phyloP scores from a whole-genome alignment of 2,888 invertebrate genomes.

The Phyto melanocephala region DNA sequence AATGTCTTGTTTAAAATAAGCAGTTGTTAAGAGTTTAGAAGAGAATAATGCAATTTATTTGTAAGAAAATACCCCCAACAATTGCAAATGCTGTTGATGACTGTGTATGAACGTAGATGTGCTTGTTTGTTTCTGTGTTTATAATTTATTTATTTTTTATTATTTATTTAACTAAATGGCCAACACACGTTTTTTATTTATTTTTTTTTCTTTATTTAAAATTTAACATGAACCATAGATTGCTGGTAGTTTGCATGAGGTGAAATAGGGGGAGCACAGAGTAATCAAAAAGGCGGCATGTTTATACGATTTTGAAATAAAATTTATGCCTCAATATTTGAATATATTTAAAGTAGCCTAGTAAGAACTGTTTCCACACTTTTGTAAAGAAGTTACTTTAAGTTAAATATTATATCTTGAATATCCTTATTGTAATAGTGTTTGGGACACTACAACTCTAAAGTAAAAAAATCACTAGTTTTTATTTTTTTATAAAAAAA shows the following conservation, averaged over 20 bases:
- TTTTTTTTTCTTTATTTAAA: slow-evolving; percentile 3
- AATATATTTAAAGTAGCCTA: too few relatives aligned
- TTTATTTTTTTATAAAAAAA: slow-evolving; percentile 23
- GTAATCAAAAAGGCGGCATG: too few relatives aligned
- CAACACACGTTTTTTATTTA: slow-evolving; percentile 54
- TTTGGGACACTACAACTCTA: not conserved
- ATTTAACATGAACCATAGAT: not conserved
- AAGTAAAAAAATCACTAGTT: slow-evolving; percentile 17
- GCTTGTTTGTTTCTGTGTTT: not conserved
- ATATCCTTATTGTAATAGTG: not conserved
- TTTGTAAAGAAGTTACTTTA: not conserved
- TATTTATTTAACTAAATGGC: slow-evolving; percentile 48
- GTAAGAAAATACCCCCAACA: slow-evolving; percentile 40
- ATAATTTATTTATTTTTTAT: slow-evolving; percentile 2
- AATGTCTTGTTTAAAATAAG: not conserved
- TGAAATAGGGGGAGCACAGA: slow-evolving; percentile 1
- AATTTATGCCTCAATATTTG: too few relatives aligned
- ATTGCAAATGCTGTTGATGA: slow-evolving; percentile 13
- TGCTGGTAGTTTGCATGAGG: not conserved
- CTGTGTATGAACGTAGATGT: slow-evolving; percentile 12
- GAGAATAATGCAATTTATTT: slow-evolving; percentile 40
- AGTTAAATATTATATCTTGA: not conserved
- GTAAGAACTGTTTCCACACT: too few relatives aligned
- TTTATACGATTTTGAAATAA: too few relatives aligned
- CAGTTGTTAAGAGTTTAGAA: not conserved